Evolutionary conservation across 2,113 vertebrate genomes (phyloP), one percentile per base, ranked within the genome.

Genomic region (Cynopterus brachyotis): DNA sequence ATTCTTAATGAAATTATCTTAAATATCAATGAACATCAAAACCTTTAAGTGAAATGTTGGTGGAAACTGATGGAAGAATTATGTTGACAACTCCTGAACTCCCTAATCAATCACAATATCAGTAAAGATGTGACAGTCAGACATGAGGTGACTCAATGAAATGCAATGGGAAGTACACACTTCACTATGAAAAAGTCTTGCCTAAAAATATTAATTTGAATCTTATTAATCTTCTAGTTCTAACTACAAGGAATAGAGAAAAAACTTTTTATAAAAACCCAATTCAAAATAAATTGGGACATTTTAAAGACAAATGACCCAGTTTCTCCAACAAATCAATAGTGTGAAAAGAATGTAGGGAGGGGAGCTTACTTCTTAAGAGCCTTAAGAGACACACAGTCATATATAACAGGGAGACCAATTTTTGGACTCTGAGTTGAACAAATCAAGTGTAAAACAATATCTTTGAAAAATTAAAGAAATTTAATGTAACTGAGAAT

Each of bases 271-370:
- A 30, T 10, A 91, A 28, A 16, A 82, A 15, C 35, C 86, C 53
- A 57, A 62, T 70, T 45, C 24, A 83, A 85, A 85, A n/a, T n/a
- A 96, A 95, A 76, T 4, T 67, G 59, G 90, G 26, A 94, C 28
- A 86, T 92, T 96, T 95, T 92, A 82, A 87, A 97, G 83, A 87
- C 66, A 96, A 94, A 96, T 80, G 42, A 83, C 53, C 42, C 47
- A 83, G 28, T 89, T 96, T 97, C 53, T 75, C 37, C n/a, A 91
- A 66, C 73, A 88, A 94, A 93, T 79, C 90, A 87, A 96, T 59
- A 89, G n/a, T 35, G 26, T 76, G 35, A 75, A 92, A 87, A 89
- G 55, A 67, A 70, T 32, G 0, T 17, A 40, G 9, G 22, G 9
- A 85, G 6, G 20, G 7, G 9, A 85, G 32, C 13, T 62, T 22